phyloP scores from a whole-genome alignment of 2,888 invertebrate species.

The Tenthredo livida region DNA sequence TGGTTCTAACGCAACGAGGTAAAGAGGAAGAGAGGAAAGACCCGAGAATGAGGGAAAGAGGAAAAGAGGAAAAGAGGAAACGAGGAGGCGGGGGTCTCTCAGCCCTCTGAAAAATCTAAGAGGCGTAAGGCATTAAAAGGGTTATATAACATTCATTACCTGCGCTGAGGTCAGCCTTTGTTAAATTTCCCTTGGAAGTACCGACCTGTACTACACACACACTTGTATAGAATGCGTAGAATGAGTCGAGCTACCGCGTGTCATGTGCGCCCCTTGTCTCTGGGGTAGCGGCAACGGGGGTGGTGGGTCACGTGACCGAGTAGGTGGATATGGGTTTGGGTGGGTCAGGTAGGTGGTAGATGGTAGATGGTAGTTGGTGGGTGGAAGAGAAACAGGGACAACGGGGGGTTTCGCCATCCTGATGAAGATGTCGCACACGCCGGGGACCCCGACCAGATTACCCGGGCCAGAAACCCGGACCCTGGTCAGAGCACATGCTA shows the following conservation, averaged over 20 bases:
- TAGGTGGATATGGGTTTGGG: constrained; percentile 55
- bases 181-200: constrained; percentile 75
- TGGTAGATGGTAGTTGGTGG: constrained; percentile 4
- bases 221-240: neutral
- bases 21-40: constrained; percentile 58
- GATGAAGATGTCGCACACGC: constrained; percentile 79
- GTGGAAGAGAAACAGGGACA: constrained; percentile 53
- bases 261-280: constrained; percentile 64
- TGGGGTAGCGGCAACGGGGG: constrained; percentile 60
- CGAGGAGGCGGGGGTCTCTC: constrained; percentile 56
- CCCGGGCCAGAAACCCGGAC: constrained; percentile 72
- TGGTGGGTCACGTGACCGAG: constrained; percentile 67
- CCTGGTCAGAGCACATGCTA: constrained; percentile 77
- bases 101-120: constrained; percentile 77
- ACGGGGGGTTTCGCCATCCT: constrained; percentile 60
- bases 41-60: constrained; percentile 51
- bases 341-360: constrained; percentile 40
- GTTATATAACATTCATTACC: constrained; percentile 78
- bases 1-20: constrained; percentile 51
- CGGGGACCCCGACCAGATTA: constrained; percentile 76
- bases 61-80: constrained; percentile 61
- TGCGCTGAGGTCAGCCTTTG: constrained; percentile 74
- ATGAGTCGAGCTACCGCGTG: constrained; percentile 34
- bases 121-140: constrained; percentile 78
- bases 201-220: constrained; percentile 51